phyloP scores from a whole-genome alignment of 1,140 invertebrate species.

The Eriosoma lanigerum region DNA sequence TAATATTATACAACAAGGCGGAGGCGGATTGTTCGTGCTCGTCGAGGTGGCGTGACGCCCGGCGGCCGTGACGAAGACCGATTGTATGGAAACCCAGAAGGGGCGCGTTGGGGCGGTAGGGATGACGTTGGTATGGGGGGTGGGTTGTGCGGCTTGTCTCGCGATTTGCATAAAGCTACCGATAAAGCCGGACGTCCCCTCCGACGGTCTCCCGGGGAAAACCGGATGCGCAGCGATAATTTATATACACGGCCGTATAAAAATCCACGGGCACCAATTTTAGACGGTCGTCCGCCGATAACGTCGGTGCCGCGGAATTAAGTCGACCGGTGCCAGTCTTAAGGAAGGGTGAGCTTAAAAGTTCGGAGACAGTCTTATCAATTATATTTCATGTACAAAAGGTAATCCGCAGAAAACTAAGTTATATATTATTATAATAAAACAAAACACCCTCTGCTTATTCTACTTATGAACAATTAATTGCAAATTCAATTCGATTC shows the following conservation, averaged over 20 bases:
- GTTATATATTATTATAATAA: not conserved
- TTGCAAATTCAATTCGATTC: too few species aligned
- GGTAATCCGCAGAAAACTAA: not conserved
- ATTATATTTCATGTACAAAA: not conserved
- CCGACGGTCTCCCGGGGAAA: not conserved
- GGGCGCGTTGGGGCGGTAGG: not conserved
- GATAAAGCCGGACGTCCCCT: conserved; percentile 37
- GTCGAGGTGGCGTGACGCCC: conserved; percentile 26
- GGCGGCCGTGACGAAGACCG: conserved; percentile 29
- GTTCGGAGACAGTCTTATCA: not conserved
- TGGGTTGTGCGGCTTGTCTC: not conserved
- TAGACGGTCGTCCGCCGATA: not conserved
- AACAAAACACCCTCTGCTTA: too few species aligned
- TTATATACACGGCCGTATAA: not conserved
- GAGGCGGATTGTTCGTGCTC: conserved; percentile 9
- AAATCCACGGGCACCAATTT: conserved; percentile 1
- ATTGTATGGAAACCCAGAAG: not conserved
- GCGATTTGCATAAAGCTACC: conserved; percentile 47
- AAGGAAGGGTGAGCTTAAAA: not conserved
- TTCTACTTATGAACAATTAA: too few species aligned
- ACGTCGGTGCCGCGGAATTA: not conserved
- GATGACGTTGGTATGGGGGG: not conserved
- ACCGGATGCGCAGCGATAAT: conserved; percentile 12
- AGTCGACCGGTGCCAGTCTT: not conserved
- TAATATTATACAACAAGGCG: not conserved